Conservation (phyloP, 2,113 vertebrate genomes). For the Clarias gariepinus region DNA sequence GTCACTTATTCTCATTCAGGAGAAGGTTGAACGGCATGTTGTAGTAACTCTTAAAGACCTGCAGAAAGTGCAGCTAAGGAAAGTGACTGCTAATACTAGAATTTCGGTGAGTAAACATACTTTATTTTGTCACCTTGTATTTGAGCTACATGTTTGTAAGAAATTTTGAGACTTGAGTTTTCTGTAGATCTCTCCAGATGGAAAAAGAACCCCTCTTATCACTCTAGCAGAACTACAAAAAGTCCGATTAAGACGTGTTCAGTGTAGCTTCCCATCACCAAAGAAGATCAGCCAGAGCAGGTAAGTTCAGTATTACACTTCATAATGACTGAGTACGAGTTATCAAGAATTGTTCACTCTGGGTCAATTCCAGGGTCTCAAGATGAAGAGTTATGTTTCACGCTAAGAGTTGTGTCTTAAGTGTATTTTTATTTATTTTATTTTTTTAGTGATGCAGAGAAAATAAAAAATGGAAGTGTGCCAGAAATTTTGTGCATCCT, state of each 20-base stretch:
- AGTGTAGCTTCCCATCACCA: conserved; percentile 59
- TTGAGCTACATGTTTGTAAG: conserved; percentile 17
- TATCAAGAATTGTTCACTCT: neutral
- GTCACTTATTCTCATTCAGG: conserved; percentile 13
- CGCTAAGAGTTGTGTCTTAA: neutral
- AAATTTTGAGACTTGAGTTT: conserved; percentile 30
- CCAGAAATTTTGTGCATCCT: neutral
- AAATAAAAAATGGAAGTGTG: neutral
- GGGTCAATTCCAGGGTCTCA: neutral
- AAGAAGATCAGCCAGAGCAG: conserved; percentile 27
- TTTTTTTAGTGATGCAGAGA: neutral
- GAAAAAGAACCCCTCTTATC: conserved; percentile 64
- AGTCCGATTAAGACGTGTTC: conserved; percentile 69
- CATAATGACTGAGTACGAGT: neutral
- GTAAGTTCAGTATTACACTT: conserved; percentile 27
- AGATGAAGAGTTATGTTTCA: neutral
- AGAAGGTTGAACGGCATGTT: conserved; percentile 63
- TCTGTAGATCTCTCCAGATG: conserved; percentile 56
- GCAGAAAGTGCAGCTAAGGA: conserved; percentile 79
- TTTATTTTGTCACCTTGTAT: neutral
- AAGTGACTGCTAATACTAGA: conserved; percentile 58
- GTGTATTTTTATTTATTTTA: too few relatives aligned
- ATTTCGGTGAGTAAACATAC: conserved; percentile 40
- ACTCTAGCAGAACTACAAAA: conserved; percentile 77
- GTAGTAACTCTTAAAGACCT: conserved; percentile 80